Base-by-base conservation (phyloP, 2,113 vertebrate genomes). In the Istiophorus platypterus region DNA sequence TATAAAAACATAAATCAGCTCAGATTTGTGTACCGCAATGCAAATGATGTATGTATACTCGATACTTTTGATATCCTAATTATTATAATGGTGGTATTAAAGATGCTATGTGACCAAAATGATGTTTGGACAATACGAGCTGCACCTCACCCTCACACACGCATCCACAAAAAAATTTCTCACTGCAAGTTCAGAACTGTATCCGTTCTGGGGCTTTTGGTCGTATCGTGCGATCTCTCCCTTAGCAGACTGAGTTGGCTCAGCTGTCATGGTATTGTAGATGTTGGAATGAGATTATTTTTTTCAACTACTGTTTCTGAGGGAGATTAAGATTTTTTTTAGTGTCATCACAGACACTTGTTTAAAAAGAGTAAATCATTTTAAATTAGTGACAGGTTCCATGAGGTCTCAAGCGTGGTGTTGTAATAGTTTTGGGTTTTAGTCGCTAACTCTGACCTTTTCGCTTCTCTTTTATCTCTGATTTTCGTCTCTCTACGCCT, bases 41-140 rank as follows among this genome's bases (percentile, higher is more conserved):
- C 92, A 94, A 94, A 94, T 92, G 89, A 93, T 94, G 92, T 94
- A 94, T 93, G 93, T 94, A 94, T 94, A 92, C 93, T 94, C 92
- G 78, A 94, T 93, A 93, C 92, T 94, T 94, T 94, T 93, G 90
- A 94, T 94, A 93, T 94, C 88, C 91, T 93, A 94, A 93, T 93
- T 93, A 93, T 93, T 93, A 93, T 93, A 94, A 94, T 92, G 92
- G 92, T 93, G 93, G 91, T 94, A 94, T 94, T 93, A 93, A 94
- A 94, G 93, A 94, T 93, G 93, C 93, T 94, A 94, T 94, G 93
- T 93, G 91, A 94, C 92, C 92, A 93, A 93, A 90, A 74, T 49
- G 14, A 82, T 78, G 88, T 86, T 80, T 91, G 84, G 72, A 80
- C 56, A 73, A 69, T 86, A 83, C 86, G 58, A 79, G 61, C 79